These are phyloP conservation scores for Smittia sp. DNA, from an alignment of 2,888 invertebrate species.

Conservation along the genomic window DNA sequence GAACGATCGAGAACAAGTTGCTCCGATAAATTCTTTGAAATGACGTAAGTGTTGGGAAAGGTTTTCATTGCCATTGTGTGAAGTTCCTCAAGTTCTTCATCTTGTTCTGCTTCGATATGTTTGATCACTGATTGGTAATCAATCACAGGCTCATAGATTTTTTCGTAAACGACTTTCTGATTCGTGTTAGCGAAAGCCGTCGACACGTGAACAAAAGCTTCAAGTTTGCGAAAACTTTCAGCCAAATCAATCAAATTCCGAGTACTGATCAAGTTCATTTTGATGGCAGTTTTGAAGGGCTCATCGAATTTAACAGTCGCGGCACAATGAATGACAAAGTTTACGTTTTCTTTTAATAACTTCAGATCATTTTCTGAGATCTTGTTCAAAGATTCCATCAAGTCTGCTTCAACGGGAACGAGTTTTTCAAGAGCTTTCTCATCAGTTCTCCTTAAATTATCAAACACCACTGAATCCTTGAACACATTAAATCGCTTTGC, in stretches of 20 bases:
- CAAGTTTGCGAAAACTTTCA: conserved; percentile 42
- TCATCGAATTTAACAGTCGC: conserved; percentile 59
- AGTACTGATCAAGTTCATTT: conserved; percentile 44
- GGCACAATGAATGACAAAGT: conserved; percentile 57
- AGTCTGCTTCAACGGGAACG: background rate
- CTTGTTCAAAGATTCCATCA: background rate
- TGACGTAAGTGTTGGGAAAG: conserved; percentile 60
- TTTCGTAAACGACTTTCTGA: conserved; percentile 54
- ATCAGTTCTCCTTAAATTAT: conserved; percentile 1
- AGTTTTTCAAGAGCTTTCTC: background rate
- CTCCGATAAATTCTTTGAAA: conserved; percentile 59
- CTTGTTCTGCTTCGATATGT: background rate
- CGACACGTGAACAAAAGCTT: conserved; percentile 56
- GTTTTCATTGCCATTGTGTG: conserved; percentile 41
- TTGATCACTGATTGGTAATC: conserved; percentile 44
- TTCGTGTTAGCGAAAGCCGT: conserved; percentile 60
- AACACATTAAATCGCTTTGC: conserved; percentile 41
- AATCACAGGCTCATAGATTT: conserved; percentile 51
- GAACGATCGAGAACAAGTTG: conserved; percentile 51
- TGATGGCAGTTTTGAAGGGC: conserved; percentile 50
- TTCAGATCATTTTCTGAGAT: conserved; percentile 22
- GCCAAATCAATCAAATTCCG: conserved; percentile 42
- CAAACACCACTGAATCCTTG: conserved; percentile 40
- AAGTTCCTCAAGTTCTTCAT: conserved; percentile 17
- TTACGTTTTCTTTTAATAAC: conserved; percentile 45